A percentile compares a stretch with the other conserved stretches of the same genome.
phyloP scores from a whole-genome alignment of 2,888 invertebrate species.

The Uropetala carovei region DNA sequence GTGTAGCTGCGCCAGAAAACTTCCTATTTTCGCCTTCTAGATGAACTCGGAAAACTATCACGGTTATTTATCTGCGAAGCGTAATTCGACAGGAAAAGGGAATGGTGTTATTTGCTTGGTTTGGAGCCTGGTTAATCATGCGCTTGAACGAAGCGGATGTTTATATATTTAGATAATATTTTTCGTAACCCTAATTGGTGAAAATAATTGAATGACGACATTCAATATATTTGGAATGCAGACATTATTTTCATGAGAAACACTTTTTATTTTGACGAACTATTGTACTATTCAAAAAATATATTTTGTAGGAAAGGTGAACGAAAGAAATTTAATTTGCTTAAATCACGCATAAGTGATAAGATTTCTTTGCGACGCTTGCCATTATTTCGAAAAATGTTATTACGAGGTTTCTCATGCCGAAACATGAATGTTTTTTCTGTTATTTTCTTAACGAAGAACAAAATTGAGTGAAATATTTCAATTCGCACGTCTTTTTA shows the following conservation, averaged over 20 bases:
- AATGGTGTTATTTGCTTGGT: constrained; percentile 28
- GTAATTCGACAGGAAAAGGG: constrained; percentile 28
- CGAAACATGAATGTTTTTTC: no score
- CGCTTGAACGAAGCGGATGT: background rate
- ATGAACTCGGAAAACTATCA: background rate
- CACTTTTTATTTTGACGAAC: no score
- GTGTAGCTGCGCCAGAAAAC: background rate
- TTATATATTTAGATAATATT: constrained; percentile 14
- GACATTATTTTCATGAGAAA: background rate
- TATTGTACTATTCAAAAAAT: no score
- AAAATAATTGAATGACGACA: background rate
- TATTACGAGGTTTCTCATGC: no score
- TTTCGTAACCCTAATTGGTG: background rate
- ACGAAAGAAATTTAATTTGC: no score
- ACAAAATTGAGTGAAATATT: no score
- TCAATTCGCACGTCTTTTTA: no score
- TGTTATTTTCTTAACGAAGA: no score
- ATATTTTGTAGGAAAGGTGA: no score
- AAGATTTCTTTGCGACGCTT: no score
- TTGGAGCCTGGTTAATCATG: background rate
- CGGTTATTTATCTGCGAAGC: background rate
- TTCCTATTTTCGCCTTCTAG: background rate
- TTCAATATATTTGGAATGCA: background rate
- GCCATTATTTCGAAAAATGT: no score
- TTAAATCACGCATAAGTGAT: no score